Base-by-base conservation (phyloP, 2,113 vertebrate genomes). In the Eonycteris spelaea region DNA sequence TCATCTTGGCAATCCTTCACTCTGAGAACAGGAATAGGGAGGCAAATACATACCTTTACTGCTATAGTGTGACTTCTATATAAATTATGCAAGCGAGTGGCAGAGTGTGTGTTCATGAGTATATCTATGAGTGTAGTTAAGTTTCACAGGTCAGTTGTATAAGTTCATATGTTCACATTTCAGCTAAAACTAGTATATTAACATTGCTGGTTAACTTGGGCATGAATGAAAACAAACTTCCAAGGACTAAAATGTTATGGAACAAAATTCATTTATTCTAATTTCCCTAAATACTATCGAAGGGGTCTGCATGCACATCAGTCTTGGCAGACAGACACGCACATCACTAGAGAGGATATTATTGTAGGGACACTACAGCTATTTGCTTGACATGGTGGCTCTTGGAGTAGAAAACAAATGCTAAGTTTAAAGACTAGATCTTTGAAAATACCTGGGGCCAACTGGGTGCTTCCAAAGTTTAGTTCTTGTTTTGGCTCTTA, bases 201-300 rank as follows among this genome's bases (percentile, higher is more conserved):
- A 63, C 28, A 82, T 74, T 65, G 5, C 45, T 83, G 35, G 35
- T 89, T 74, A 74, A 89, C 30, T 65, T 89, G 67, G 45, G 45
- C 48, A 75, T 90, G 38, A 90, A 57, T 83, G 68, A 90, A 90
- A 83, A 35, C 93, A 90, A 73, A 75, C 45, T 83, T 84, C 22
- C 45, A 67, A 83, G 11, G 22, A 33, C 57, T 57, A 94, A 82
- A 82, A 53, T 94, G 14, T 40, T 80, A 57, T 24, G 30, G 48
- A 33, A 59, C 38, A 70, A 79, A 26, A 59, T 51, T n/a, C 1
- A 87, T 61, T 61, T 94, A 63, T 94, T 86, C 53, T 65, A 15
- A 71, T 53, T 71, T 94, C 84, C 33, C 7, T 86, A 86, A 86
- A 59, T 57, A 48, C 33, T 61, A 63, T 30, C 30, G 26, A 71